phyloP scores from a whole-genome alignment of 2,113 vertebrate genomes.

The Trogon surrucura region DNA sequence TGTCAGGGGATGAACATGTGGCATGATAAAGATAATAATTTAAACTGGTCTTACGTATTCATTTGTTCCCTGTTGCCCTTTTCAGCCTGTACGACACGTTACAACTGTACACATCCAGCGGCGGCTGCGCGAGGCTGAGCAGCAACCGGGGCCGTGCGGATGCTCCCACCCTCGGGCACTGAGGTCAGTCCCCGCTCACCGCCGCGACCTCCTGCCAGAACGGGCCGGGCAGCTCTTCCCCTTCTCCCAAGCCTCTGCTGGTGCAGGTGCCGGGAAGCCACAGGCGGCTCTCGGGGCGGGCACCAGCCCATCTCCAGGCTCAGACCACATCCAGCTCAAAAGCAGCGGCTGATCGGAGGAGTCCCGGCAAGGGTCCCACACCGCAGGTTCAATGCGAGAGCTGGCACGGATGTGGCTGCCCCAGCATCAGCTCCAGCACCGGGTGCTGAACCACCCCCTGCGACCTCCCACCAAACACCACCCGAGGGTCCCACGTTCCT shows the following conservation, averaged over 20 bases:
- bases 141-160: accelerated
- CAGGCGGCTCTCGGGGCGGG: accelerated
- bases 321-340: neutral
- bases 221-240: accelerated
- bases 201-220: neutral
- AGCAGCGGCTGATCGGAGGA: neutral
- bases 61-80: constrained; percentile 34
- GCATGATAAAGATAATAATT: constrained; percentile 14
- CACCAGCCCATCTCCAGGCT: neutral
- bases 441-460: neutral
- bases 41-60: neutral
- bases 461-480: neutral
- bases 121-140: neutral
- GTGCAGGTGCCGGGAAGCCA: accelerated
- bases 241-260: accelerated
- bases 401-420: accelerated
- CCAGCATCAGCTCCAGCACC: accelerated
- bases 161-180: neutral
- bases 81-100: neutral
- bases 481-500: accelerated
- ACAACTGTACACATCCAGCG: neutral
- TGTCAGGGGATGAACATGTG: neutral
- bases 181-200: neutral
- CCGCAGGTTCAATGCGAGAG: accelerated
- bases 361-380: accelerated